phyloP scores from a whole-genome alignment of 2,888 invertebrate genomes.

The Strigamia transsilvanica region DNA sequence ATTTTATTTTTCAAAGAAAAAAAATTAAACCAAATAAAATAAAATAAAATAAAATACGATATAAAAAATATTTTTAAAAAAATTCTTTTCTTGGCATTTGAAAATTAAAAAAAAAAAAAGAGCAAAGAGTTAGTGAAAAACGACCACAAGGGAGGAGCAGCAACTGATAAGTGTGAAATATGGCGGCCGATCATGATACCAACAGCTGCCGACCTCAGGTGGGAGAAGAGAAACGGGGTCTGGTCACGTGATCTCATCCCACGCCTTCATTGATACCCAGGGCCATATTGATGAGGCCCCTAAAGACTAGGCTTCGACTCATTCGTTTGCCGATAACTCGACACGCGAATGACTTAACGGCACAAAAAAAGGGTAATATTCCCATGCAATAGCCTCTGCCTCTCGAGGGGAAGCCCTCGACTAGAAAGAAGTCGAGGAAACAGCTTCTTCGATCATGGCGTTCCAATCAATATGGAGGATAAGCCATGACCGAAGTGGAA shows the following conservation, averaged over 20 bases:
- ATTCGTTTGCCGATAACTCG: conserved; percentile 42
- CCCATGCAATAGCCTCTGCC: conserved; percentile 22
- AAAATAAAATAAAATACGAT: background rate
- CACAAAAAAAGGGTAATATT: conserved; percentile 43
- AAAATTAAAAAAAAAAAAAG: conserved; percentile 7
- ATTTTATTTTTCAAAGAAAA: background rate
- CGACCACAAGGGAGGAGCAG: conserved; percentile 51
- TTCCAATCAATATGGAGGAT: conserved; percentile 42
- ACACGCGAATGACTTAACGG: conserved; percentile 42
- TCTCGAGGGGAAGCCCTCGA: conserved; percentile 42
- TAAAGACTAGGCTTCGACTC: conserved; percentile 36
- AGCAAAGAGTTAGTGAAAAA: conserved; percentile 51
- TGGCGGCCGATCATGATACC: conserved; percentile 39
- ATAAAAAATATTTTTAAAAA: background rate
- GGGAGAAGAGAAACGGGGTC: conserved; percentile 26
- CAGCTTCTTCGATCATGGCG: conserved; percentile 44
- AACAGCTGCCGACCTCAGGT: conserved; percentile 42
- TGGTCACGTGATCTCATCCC: conserved; percentile 44
- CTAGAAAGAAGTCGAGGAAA: conserved; percentile 39
- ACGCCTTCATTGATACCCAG: conserved; percentile 42
- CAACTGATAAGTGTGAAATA: conserved; percentile 41
- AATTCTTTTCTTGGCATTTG: background rate
- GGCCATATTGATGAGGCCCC: conserved; percentile 44
- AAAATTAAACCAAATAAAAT: background rate
- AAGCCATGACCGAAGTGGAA: conserved; percentile 42